These are phyloP conservation scores for Yasuhikotakia modesta DNA, from an alignment of 2,797 vertebrate genomes.

Conservation along the genomic window DNA sequence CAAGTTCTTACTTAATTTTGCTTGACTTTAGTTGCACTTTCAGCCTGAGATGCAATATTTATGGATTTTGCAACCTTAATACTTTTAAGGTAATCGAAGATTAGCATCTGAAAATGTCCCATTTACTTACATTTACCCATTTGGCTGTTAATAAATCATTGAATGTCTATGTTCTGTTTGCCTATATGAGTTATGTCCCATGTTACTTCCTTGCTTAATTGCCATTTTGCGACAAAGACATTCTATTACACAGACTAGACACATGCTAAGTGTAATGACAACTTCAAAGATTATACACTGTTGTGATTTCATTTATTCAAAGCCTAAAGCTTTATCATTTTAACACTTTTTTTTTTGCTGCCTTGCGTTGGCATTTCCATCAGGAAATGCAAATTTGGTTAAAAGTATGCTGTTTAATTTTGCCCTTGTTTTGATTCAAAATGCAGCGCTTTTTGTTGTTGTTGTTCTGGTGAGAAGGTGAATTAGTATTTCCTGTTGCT, in stretches of 20 bases:
- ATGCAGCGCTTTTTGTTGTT: conserved; percentile 12
- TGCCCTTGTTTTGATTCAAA: conserved; percentile 28
- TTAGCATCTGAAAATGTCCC: too few species aligned
- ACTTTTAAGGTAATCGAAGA: too few species aligned
- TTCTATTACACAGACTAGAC: not conserved
- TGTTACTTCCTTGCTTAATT: too few species aligned
- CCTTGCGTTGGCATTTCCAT: not conserved
- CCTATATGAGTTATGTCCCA: not conserved
- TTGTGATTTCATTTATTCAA: not conserved
- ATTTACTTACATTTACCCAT: too few species aligned
- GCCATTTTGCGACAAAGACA: not conserved
- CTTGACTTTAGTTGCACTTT: too few species aligned
- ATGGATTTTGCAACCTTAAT: too few species aligned
- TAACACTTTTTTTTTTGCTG: not conserved
- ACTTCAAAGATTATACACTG: not conserved
- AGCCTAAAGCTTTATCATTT: not conserved
- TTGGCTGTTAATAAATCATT: too few species aligned
- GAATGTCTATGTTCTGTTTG: too few species aligned
- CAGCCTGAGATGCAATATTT: too few species aligned
- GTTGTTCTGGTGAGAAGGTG: not conserved
- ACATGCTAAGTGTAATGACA: not conserved
- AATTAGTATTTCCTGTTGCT: conserved; percentile 19
- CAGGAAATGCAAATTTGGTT: conserved; percentile 1
- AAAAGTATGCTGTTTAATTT: conserved; percentile 8
- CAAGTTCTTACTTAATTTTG: too few species aligned